phyloP scores from a whole-genome alignment of 2,888 invertebrate species.

The Epistrophe eligans region DNA sequence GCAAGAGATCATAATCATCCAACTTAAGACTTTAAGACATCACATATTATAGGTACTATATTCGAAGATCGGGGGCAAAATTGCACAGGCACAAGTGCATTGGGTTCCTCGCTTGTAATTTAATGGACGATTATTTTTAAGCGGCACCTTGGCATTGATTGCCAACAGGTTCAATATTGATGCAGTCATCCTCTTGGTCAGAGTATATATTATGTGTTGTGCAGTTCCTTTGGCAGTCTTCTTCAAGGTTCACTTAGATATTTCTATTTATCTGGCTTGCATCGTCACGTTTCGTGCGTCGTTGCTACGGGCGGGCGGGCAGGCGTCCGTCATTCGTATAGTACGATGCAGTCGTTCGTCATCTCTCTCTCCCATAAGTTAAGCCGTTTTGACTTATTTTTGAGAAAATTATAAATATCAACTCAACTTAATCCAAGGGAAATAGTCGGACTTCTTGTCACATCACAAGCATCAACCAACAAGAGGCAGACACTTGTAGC shows the following conservation, averaged over 20 bases:
- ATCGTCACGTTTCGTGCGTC: neutral
- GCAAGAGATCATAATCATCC: conserved; percentile 55
- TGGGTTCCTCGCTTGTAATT: conserved; percentile 37
- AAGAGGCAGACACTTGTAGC: conserved; percentile 20
- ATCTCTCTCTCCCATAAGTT: no score
- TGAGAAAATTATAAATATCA: conserved; percentile 45
- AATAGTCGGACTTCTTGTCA: conserved; percentile 41
- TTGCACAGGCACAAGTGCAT: conserved; percentile 18
- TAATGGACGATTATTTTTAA: conserved; percentile 73
- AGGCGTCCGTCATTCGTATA: neutral
- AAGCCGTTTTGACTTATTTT: conserved; percentile 46
- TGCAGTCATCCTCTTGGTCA: conserved; percentile 45
- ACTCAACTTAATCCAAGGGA: conserved; percentile 46
- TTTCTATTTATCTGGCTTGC: conserved; percentile 1
- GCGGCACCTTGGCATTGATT: conserved; percentile 76
- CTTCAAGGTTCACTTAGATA: conserved; percentile 72
- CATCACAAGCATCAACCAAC: neutral
- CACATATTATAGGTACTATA: no score
- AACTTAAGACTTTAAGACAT: conserved; percentile 25
- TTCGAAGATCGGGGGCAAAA: conserved; percentile 11
- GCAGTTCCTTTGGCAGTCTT: conserved; percentile 60
- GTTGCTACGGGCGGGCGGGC: neutral
- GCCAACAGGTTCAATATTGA: conserved; percentile 75
- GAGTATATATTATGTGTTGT: neutral
- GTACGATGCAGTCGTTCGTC: conserved; percentile 1